A percentile compares a stretch with the other conserved stretches of the same genome.
Evolutionary conservation across 2,888 invertebrate genomes (phyloP).

Genomic region (Rhorus exstirpatorius): DNA sequence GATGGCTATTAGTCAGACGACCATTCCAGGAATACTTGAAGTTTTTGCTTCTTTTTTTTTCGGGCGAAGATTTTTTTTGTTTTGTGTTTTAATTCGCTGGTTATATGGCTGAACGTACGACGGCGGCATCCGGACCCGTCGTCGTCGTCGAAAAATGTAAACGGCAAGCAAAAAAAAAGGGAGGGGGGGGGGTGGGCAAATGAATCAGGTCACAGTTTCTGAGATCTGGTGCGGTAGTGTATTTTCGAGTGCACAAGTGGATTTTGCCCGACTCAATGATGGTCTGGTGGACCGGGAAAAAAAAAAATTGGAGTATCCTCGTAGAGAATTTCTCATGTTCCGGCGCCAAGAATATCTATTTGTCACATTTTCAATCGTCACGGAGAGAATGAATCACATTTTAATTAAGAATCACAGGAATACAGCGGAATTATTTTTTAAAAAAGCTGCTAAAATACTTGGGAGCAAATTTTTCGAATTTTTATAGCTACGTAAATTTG

Average conservation of each 20-base stretch:
- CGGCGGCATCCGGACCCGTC: conserved; percentile 57
- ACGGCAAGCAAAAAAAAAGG: conserved; percentile 51
- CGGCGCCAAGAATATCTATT: conserved; percentile 50
- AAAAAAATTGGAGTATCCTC: conserved; percentile 50
- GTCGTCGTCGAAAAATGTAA: conserved; percentile 61
- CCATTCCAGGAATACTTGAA: conserved; percentile 68
- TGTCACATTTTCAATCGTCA: conserved; percentile 33
- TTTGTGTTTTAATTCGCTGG: conserved; percentile 37
- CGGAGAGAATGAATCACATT: not conserved
- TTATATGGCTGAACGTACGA: conserved; percentile 24
- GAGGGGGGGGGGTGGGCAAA: not conserved
- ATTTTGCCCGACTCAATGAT: conserved; percentile 44
- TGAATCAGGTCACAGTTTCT: conserved; percentile 66
- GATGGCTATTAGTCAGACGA: conserved; percentile 67
- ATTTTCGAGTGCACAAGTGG: conserved; percentile 52
- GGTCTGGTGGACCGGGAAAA: not conserved
- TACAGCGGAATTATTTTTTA: no score
- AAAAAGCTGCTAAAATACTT: no score
- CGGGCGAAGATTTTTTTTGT: conserved; percentile 22
- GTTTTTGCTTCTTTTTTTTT: conserved; percentile 42
- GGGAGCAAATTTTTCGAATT: no score
- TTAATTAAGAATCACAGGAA: not conserved
- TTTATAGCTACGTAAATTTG: no score
- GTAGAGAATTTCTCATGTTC: conserved; percentile 36
- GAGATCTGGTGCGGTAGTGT: conserved; percentile 36